phyloP scores from a whole-genome alignment of 2,113 vertebrate genomes.

The Castor canadensis region DNA sequence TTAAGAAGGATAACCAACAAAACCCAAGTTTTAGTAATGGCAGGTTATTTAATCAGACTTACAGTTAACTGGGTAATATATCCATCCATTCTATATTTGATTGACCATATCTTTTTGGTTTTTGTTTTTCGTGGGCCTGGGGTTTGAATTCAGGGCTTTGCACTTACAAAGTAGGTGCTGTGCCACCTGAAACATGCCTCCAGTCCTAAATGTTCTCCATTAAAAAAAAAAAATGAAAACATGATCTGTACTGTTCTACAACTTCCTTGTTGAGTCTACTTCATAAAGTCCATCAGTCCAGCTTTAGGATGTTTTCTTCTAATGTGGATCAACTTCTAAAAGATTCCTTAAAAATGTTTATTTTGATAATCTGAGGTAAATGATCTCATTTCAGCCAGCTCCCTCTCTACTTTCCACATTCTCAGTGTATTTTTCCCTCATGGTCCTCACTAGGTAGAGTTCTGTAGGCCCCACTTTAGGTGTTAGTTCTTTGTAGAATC shows the following conservation, averaged over 20 bases:
- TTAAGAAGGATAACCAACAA: constrained; percentile 15
- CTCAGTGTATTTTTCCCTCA: neutral
- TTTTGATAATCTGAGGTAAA: neutral
- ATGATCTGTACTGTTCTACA: neutral
- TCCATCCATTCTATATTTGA: constrained; percentile 17
- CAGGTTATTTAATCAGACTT: constrained; percentile 9
- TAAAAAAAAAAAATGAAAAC: neutral
- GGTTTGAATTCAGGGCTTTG: too few relatives aligned
- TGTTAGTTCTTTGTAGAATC: neutral
- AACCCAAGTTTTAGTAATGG: constrained; percentile 11
- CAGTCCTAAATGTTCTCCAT: neutral
- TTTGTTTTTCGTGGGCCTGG: too few relatives aligned
- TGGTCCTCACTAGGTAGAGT: neutral
- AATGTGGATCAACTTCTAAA: constrained; percentile 18
- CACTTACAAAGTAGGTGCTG: too few relatives aligned
- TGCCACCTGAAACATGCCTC: too few relatives aligned
- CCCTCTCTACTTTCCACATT: neutral
- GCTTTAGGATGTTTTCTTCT: neutral
- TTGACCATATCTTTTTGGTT: neutral
- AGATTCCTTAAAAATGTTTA: neutral
- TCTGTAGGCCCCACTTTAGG: neutral
- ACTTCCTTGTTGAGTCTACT: neutral
- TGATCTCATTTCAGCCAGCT: neutral
- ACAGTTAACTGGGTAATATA: neutral
- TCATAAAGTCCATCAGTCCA: neutral